phyloP scores from a whole-genome alignment of 2,888 invertebrate species.

The Listrodromus nycthemerus region DNA sequence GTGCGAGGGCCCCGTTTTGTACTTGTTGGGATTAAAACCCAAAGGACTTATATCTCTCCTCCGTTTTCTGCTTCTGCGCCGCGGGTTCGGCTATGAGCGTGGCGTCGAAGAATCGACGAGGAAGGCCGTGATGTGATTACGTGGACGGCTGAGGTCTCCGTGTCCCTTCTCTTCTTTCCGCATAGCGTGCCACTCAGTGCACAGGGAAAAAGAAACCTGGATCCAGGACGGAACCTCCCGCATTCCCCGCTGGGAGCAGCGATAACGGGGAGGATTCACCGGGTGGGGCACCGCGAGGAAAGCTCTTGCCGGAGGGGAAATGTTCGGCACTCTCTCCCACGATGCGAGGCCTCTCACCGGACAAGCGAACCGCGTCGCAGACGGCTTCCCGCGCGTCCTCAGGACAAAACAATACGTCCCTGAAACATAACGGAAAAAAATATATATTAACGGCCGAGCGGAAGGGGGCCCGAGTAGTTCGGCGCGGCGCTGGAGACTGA shows the following conservation, averaged over 20 bases:
- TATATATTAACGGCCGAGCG: slow-evolving; percentile 32
- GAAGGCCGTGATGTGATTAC: slow-evolving; percentile 37
- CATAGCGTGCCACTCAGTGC: slow-evolving; percentile 22
- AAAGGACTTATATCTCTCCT: slow-evolving; percentile 34
- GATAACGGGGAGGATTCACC: slow-evolving; percentile 55
- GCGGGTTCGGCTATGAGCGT: neutral
- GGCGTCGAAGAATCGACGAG: neutral
- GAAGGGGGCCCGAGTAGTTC: slow-evolving; percentile 66
- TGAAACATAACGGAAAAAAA: slow-evolving; percentile 60
- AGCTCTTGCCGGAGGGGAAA: slow-evolving; percentile 64
- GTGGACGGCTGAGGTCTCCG: slow-evolving; percentile 11
- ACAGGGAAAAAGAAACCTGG: slow-evolving; percentile 22
- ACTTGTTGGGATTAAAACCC: slow-evolving; percentile 70
- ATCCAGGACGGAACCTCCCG: slow-evolving; percentile 33
- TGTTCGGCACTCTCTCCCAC: slow-evolving; percentile 40
- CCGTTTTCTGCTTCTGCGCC: slow-evolving; percentile 36
- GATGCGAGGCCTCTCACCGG: slow-evolving; percentile 41
- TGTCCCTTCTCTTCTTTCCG: slow-evolving; percentile 4
- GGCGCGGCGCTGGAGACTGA: slow-evolving; percentile 58
- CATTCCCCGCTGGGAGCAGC: slow-evolving; percentile 24
- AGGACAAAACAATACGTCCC: slow-evolving; percentile 66
- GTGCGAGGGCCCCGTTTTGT: slow-evolving; percentile 69
- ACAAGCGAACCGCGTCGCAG: slow-evolving; percentile 65
- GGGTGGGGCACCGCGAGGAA: slow-evolving; percentile 68
- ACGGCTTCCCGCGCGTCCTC: slow-evolving; percentile 71